phyloP scores from a whole-genome alignment of 2,888 invertebrate genomes.

The Oithona nana region DNA sequence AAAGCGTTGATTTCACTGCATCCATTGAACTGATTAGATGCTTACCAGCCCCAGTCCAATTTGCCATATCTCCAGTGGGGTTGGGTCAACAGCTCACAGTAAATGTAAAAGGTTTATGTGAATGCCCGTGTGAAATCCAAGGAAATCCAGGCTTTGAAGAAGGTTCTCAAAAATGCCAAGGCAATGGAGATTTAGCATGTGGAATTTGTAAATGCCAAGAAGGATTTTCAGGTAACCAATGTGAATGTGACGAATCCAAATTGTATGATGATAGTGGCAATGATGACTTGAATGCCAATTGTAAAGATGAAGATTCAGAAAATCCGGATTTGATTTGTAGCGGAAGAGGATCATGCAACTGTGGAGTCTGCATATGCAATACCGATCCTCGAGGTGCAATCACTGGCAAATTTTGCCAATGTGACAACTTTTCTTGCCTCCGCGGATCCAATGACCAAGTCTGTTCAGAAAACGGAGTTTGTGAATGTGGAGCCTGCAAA shows the following conservation, averaged over 20 bases:
- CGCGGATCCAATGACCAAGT: background rate
- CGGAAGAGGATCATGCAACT: slow-evolving; percentile 11
- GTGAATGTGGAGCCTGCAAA: background rate
- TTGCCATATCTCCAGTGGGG: too few relatives aligned
- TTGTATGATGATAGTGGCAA: too few relatives aligned
- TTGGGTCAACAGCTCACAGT: too few relatives aligned
- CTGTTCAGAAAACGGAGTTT: background rate
- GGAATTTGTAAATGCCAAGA: background rate
- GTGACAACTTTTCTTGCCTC: slow-evolving; percentile 2
- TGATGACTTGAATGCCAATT: background rate
- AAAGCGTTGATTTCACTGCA: background rate
- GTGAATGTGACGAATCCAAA: background rate
- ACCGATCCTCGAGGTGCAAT: too few relatives aligned
- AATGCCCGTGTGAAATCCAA: background rate
- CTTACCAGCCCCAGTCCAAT: too few relatives aligned
- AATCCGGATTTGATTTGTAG: slow-evolving; percentile 7
- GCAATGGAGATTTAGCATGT: background rate
- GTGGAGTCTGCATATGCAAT: slow-evolving; percentile 8
- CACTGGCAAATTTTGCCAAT: slow-evolving; percentile 8
- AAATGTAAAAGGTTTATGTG: too few relatives aligned
- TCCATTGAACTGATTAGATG: too few relatives aligned
- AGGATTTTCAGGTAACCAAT: background rate
- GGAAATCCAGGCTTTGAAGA: background rate
- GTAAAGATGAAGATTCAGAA: background rate
- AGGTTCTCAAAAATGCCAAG: background rate